Conservation (phyloP, 2,888 invertebrate species). For the Acronicta aceris region DNA sequence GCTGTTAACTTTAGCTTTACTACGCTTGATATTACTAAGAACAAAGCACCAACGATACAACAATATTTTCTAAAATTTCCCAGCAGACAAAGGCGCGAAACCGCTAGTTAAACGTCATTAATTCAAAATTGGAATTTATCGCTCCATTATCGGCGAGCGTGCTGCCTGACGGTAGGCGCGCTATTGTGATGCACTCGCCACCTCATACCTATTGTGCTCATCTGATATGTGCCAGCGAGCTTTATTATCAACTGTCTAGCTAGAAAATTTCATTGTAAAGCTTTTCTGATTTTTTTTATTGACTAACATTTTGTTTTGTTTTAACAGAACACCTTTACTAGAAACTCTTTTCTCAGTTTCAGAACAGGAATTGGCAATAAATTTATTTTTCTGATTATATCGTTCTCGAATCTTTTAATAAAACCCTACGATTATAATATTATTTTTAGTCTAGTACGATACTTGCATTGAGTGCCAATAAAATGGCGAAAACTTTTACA, state of each 20-base stretch:
- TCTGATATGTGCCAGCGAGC: constrained; percentile 58
- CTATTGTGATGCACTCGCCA: constrained; percentile 73
- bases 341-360: too few species aligned
- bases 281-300: constrained; percentile 16
- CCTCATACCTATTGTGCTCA: constrained; percentile 72
- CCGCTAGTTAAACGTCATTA: constrained; percentile 65
- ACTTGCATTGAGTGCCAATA: too few species aligned
- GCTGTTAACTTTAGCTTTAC: too few species aligned
- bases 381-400: too few species aligned
- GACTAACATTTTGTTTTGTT: constrained; percentile 1
- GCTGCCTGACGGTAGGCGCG: constrained; percentile 45
- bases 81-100: constrained; percentile 49
- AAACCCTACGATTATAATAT: too few species aligned
- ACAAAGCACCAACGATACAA: constrained; percentile 11
- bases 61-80: constrained; percentile 38
- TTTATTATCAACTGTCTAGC: constrained; percentile 37
- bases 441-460: too few species aligned
- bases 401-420: too few species aligned
- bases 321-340: background rate
- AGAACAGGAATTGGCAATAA: too few species aligned
- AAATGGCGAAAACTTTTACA: too few species aligned
- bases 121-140: constrained; percentile 75
- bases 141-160: constrained; percentile 69
- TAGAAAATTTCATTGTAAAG: constrained; percentile 15
- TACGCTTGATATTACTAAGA: background rate